Evolutionary conservation across 2,888 invertebrate genomes (phyloP).

Genomic region (Parapristionchus giblindavisi): DNA sequence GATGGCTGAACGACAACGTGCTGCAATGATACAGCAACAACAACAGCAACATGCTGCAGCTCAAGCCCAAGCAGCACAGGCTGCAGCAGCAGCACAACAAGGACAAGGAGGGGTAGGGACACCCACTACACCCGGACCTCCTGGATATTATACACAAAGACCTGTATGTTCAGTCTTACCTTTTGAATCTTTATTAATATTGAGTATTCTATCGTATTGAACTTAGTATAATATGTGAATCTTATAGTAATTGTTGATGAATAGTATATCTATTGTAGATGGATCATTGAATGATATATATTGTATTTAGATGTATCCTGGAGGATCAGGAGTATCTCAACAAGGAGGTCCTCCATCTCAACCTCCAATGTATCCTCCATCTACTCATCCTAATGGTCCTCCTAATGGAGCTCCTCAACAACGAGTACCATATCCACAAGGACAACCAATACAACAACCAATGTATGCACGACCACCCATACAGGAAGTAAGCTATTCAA

Average conservation of each 20-base stretch:
- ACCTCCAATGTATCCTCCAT: slow-evolving; percentile 5
- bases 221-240: too few relatives aligned
- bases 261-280: not conserved
- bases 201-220: too few relatives aligned
- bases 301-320: slow-evolving; percentile 16
- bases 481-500: not conserved
- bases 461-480: not conserved
- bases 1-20: slow-evolving; percentile 29
- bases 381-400: not conserved
- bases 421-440: not conserved
- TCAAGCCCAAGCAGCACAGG: slow-evolving; percentile 2
- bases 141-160: slow-evolving; percentile 8
- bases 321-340: too few relatives aligned
- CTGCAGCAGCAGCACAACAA: too few relatives aligned
- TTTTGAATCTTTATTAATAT: too few relatives aligned
- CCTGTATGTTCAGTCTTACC: not conserved
- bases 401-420: too few relatives aligned
- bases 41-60: slow-evolving; percentile 25
- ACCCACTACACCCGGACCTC: slow-evolving; percentile 23
- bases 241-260: not conserved
- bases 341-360: not conserved
- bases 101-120: not conserved
- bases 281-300: not conserved
- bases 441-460: not conserved
- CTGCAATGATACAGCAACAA: slow-evolving; percentile 9